phyloP scores from a whole-genome alignment of 2,797 vertebrate species.

The Rhinella marina region DNA sequence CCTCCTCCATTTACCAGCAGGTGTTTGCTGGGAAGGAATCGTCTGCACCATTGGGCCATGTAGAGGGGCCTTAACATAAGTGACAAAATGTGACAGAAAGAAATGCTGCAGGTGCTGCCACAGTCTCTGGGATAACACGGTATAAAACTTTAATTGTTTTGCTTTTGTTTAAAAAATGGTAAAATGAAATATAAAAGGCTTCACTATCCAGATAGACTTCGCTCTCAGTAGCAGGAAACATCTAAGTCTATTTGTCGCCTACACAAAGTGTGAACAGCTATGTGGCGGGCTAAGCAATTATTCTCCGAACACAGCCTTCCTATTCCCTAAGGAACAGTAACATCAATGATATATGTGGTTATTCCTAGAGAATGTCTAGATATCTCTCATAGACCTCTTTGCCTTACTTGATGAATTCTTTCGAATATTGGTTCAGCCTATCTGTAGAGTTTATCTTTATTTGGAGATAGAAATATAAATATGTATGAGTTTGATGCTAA shows the following conservation, averaged over 20 bases:
- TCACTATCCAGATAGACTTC: neutral
- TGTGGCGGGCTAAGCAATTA: neutral
- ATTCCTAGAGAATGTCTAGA: neutral
- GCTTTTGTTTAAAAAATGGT: neutral
- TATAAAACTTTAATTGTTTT: neutral
- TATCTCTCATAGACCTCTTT: neutral
- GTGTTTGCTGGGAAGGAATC: too few relatives aligned
- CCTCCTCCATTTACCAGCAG: too few relatives aligned
- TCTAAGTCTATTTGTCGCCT: neutral
- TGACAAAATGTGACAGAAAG: neutral
- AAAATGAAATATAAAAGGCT: neutral
- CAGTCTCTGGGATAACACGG: neutral
- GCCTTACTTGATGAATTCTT: neutral
- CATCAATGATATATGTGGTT: neutral
- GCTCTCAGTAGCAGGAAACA: neutral
- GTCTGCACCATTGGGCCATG: too few relatives aligned
- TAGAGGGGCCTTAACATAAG: neutral
- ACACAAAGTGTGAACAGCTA: constrained; percentile 6
- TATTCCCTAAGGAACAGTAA: neutral
- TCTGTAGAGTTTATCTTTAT: neutral
- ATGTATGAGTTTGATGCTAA: too few relatives aligned
- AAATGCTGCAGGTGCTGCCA: neutral
- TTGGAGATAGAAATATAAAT: neutral
- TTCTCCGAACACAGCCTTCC: neutral
- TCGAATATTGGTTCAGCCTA: neutral